These are phyloP conservation scores for Macrosoma leucophasiata DNA, from an alignment of 2,888 invertebrate genomes.

Conservation along the genomic window DNA sequence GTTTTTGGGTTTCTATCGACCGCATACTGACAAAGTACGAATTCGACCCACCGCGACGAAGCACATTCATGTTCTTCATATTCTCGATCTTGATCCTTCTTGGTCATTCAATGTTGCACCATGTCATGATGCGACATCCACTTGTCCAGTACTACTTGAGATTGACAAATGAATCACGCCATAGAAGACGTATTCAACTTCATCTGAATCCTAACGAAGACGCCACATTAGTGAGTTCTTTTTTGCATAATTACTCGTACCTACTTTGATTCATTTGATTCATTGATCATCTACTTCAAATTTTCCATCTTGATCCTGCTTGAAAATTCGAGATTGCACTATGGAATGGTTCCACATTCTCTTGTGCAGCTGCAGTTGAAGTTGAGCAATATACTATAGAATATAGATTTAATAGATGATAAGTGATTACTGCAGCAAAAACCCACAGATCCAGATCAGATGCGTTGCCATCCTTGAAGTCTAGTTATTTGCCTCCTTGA, in stretches of 20 bases:
- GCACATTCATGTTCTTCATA: slow-evolving; percentile 91
- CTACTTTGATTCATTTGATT: too few species aligned
- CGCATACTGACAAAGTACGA: slow-evolving; percentile 88
- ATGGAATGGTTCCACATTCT: too few species aligned
- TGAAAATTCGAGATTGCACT: too few species aligned
- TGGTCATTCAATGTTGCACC: slow-evolving; percentile 85
- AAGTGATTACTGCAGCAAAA: too few species aligned
- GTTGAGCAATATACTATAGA: too few species aligned
- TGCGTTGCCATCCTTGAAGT: too few species aligned
- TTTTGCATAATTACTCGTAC: neutral
- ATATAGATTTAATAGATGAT: too few species aligned
- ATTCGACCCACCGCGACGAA: slow-evolving; percentile 84
- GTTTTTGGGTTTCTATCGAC: slow-evolving; percentile 90
- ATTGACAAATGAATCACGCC: slow-evolving; percentile 82
- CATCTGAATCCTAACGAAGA: slow-evolving; percentile 91
- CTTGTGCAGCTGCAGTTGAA: too few species aligned
- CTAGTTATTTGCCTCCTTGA: too few species aligned
- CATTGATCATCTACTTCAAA: too few species aligned
- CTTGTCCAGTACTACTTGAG: slow-evolving; percentile 89
- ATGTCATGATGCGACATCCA: slow-evolving; percentile 84
- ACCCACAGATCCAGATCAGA: too few species aligned
- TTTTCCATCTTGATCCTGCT: too few species aligned
- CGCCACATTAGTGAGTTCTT: slow-evolving; percentile 79
- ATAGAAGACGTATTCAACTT: slow-evolving; percentile 84
- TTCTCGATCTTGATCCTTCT: slow-evolving; percentile 85